These are phyloP conservation scores for Sthenelais limicola DNA, from an alignment of 2,888 invertebrate species.

Conservation along the genomic window DNA sequence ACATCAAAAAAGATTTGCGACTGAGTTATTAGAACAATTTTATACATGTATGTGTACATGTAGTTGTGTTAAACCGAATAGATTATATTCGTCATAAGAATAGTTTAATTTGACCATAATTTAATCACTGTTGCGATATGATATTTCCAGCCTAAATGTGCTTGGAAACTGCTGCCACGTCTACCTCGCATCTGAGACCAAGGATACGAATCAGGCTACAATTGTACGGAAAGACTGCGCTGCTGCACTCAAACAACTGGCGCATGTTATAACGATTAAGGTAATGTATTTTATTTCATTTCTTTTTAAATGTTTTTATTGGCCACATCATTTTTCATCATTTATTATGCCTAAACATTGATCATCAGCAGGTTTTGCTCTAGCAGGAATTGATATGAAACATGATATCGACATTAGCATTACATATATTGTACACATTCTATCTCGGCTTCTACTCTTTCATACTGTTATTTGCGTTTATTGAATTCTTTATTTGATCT, in stretches of 20 bases:
- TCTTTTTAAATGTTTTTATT: background rate
- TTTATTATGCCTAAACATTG: no score
- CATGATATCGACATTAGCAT: no score
- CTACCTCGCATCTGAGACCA: conserved; percentile 44
- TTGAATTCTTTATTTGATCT: no score
- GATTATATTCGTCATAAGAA: no score
- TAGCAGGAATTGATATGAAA: background rate
- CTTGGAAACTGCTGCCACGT: background rate
- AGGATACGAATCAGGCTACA: background rate
- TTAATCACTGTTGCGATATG: background rate
- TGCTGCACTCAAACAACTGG: conserved; percentile 51
- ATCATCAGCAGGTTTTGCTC: no score
- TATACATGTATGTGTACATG: conserved; percentile 50
- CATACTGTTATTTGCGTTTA: no score
- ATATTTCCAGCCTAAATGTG: conserved; percentile 6
- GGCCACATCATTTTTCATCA: background rate
- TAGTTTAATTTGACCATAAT: background rate
- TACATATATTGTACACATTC: no score
- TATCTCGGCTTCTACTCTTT: no score
- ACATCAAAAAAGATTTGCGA: no score
- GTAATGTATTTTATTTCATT: conserved; percentile 46
- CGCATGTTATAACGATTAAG: conserved; percentile 60
- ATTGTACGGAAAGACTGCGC: conserved; percentile 3
- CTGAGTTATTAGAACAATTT: conserved; percentile 20
- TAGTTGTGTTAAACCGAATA: background rate